A percentile compares a stretch with the other conserved stretches of the same genome.
phyloP scores from a whole-genome alignment of 2,113 vertebrate species.

The Misgurnus mizolepis region DNA sequence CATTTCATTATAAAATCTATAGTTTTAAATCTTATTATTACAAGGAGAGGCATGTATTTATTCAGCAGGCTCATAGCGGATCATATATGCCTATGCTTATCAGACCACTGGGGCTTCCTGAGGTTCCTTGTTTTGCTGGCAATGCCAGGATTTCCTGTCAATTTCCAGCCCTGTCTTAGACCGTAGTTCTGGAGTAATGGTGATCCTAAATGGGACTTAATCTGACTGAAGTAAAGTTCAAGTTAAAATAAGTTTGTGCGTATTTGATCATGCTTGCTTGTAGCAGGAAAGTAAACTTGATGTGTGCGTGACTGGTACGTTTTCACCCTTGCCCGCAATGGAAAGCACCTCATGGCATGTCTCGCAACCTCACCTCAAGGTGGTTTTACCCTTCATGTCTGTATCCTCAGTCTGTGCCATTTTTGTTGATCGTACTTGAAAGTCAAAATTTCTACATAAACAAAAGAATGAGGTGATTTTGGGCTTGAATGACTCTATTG shows the following conservation, averaged over 20 bases:
- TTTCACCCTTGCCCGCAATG: slow-evolving; percentile 16
- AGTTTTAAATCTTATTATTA: neutral
- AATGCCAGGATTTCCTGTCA: slow-evolving; percentile 51
- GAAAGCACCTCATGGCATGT: slow-evolving; percentile 12
- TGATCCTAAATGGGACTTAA: neutral
- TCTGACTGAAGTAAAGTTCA: neutral
- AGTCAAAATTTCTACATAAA: neutral
- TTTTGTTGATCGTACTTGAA: neutral
- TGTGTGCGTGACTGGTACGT: slow-evolving; percentile 10
- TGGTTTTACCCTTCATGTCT: neutral
- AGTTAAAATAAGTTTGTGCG: neutral
- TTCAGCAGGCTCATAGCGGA: neutral
- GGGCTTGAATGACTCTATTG: neutral
- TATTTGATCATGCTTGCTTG: neutral
- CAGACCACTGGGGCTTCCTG: neutral
- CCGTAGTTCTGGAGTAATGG: neutral
- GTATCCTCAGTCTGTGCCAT: neutral
- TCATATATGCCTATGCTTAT: neutral
- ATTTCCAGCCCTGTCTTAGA: neutral
- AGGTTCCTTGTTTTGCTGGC: slow-evolving; percentile 29
- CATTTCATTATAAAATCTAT: too few species aligned
- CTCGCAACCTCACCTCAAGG: neutral
- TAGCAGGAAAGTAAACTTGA: neutral
- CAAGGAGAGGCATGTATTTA: neutral
- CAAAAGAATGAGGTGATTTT: neutral